Evolutionary conservation across 2,113 vertebrate genomes (phyloP), one percentile per base, ranked within the genome.

Genomic region (Copsychus sechellarum): DNA sequence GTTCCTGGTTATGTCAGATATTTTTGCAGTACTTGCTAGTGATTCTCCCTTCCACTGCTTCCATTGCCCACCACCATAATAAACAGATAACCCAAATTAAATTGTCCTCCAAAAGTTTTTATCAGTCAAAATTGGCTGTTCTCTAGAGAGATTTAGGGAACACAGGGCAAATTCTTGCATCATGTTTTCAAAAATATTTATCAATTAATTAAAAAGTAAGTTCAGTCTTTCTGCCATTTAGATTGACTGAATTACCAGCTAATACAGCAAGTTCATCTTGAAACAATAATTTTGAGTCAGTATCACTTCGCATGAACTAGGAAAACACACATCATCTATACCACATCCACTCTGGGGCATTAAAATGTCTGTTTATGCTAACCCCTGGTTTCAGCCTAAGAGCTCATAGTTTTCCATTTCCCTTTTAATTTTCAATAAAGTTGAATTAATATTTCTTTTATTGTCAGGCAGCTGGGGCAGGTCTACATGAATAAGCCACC

Each of bases 391-490:
- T 86, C 69, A 86, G 64, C 19, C 60, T 74, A 54, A 88, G 38
- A 77, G 56, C 56, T 88, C 34, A 50, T 47, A 66, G 40, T 93
- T 94, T 90, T 88, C 79, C 38, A 83, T 62, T 93, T 88, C n/a
- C 43, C 51, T 88, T 90, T 87, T 72, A 25, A 90, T 90, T 90
- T 94, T 79, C 65, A 83, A 81, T 91, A 78, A 93, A 93, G 56
- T 43, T 81, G 82, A 96, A 93, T 88, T 84, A 88, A 90, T 90
- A 92, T 95, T 88, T 96, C 47, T 94, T 93, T 81, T 91, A 92
- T 61, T 76, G 40, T 79, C 48, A 86, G 72, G 72, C 82, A 96
- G 58, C 85, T 88, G 90, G 86, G 69, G 60, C 56, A 78, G 19
- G 53, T 93, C n/a, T 69, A 81, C 2, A 6, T 92, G 64, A 95